These are phyloP conservation scores for Yasuhikotakia modesta DNA, from an alignment of 2,797 vertebrate genomes.

Conservation along the genomic window DNA sequence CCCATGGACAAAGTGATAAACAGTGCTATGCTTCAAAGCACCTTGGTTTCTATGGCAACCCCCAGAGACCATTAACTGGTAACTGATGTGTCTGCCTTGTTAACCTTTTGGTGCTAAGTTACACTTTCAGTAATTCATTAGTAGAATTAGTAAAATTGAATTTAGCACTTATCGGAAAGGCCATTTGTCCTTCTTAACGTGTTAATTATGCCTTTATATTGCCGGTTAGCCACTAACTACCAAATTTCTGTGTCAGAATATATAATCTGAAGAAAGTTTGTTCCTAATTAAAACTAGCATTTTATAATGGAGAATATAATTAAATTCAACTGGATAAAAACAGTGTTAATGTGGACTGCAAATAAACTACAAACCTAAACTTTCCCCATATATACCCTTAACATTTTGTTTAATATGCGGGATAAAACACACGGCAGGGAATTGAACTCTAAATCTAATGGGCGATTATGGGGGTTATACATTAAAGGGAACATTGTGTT, in stretches of 20 bases:
- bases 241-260: background rate
- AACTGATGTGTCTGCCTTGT: background rate
- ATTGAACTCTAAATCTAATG: conserved; percentile 5
- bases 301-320: background rate
- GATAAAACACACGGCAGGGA: conserved; percentile 6
- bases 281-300: background rate
- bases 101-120: conserved; percentile 7
- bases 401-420: conserved; percentile 11
- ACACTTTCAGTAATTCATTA: conserved; percentile 17
- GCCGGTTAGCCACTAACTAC: background rate
- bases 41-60: conserved; percentile 46
- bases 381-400: background rate
- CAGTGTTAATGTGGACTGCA: background rate
- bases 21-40: conserved; percentile 4
- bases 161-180: background rate
- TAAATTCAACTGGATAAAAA: background rate
- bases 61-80: conserved; percentile 5
- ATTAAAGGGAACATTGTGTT: conserved; percentile 58
- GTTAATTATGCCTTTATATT: background rate
- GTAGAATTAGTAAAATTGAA: conserved; percentile 1
- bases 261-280: background rate
- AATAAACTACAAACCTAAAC: background rate
- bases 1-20: background rate
- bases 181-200: background rate
- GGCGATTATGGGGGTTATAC: conserved; percentile 29